A percentile compares a stretch with the other conserved stretches of the same genome.
phyloP scores from a whole-genome alignment of 2,113 vertebrate genomes.

The Gobius niger region DNA sequence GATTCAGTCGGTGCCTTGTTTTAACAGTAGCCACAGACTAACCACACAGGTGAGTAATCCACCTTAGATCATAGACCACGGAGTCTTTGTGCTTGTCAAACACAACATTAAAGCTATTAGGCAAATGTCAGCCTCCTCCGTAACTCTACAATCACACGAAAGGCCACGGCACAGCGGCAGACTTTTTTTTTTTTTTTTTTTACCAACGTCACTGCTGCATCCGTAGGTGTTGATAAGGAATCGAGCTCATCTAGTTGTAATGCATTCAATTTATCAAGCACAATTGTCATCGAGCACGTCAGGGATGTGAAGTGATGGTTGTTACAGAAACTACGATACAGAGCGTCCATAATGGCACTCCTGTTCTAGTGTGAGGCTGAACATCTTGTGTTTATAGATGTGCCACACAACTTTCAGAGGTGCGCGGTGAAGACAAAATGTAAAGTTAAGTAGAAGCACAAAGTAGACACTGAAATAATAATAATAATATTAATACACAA shows the following conservation, averaged over 20 bases:
- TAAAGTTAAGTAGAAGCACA: neutral
- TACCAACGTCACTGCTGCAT: neutral
- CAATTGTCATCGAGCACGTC: neutral
- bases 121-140: constrained; percentile 54
- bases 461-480: too few relatives aligned
- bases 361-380: too few relatives aligned
- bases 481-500: too few relatives aligned
- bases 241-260: neutral
- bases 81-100: constrained; percentile 44
- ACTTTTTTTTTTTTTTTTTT: too few relatives aligned
- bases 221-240: neutral
- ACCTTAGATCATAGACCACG: constrained; percentile 14
- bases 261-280: too few relatives aligned
- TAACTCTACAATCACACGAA: constrained; percentile 51
- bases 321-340: neutral
- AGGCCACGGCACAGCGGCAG: constrained; percentile 21
- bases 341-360: neutral
- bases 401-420: neutral
- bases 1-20: neutral
- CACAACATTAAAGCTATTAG: constrained; percentile 52
- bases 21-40: constrained; percentile 6
- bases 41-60: constrained; percentile 28
- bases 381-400: neutral
- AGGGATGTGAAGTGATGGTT: neutral
- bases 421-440: neutral